These are phyloP conservation scores for Rhinichthys klamathensis DNA, from an alignment of 2,113 vertebrate species.

Conservation along the genomic window DNA sequence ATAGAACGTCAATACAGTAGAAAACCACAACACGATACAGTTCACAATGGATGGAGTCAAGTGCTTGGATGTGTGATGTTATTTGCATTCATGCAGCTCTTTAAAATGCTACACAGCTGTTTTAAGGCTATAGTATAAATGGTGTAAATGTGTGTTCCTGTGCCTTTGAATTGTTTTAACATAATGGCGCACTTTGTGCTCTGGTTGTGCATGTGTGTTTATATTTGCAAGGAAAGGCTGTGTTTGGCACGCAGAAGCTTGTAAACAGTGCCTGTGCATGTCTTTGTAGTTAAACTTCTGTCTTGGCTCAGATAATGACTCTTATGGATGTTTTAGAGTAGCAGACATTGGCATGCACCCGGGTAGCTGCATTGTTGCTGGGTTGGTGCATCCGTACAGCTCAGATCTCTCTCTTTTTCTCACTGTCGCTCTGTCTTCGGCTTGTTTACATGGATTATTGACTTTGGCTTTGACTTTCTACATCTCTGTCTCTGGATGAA, in stretches of 20 bases:
- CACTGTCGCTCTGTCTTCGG: background rate
- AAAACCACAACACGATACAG: background rate
- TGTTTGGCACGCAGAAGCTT: background rate
- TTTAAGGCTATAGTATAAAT: background rate
- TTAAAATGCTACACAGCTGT: background rate
- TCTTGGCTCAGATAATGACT: slow-evolving; percentile 35
- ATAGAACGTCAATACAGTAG: slow-evolving; percentile 23
- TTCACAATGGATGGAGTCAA: slow-evolving; percentile 17
- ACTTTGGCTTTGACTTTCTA: slow-evolving; percentile 3
- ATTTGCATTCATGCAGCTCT: background rate
- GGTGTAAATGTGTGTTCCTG: background rate
- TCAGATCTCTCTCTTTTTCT: slow-evolving; percentile 15
- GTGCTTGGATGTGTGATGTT: background rate
- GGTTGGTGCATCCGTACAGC: slow-evolving; percentile 7
- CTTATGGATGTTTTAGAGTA: slow-evolving; percentile 47
- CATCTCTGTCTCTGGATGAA: background rate
- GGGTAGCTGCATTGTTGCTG: slow-evolving; percentile 36
- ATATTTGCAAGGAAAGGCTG: background rate
- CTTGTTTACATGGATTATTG: slow-evolving; percentile 20
- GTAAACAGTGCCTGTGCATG: slow-evolving; percentile 28
- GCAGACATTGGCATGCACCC: slow-evolving; percentile 43
- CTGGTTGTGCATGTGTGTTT: background rate
- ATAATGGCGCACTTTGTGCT: background rate
- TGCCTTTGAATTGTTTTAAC: background rate
- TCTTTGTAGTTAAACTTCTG: slow-evolving; percentile 43